A percentile compares a stretch with the other conserved stretches of the same genome.
These are phyloP conservation scores for Bufotes viridis DNA, from an alignment of 2,797 vertebrate species.

Conservation along the genomic window DNA sequence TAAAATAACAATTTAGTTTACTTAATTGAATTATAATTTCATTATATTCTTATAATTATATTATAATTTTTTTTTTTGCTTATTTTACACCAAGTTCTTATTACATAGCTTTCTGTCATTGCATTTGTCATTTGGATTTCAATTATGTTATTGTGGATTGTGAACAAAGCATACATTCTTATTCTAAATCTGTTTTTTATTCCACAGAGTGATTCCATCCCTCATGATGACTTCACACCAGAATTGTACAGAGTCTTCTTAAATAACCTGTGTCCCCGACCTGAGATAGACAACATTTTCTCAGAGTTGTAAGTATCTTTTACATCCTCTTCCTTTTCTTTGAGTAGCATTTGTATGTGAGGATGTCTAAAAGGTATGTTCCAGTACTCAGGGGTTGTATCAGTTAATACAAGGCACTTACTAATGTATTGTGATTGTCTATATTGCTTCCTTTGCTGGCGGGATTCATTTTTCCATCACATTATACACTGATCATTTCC, in stretches of 20 bases:
- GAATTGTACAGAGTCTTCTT: conserved; percentile 92
- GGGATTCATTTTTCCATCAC: too few relatives aligned
- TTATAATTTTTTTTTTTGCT: too few relatives aligned
- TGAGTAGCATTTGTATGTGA: neutral
- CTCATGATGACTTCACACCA: conserved; percentile 91
- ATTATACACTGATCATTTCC: too few relatives aligned
- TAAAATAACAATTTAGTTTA: too few relatives aligned
- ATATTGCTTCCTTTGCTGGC: too few relatives aligned
- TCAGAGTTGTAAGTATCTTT: conserved; percentile 87
- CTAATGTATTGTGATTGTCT: too few relatives aligned
- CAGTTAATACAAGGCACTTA: too few relatives aligned
- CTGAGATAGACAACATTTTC: conserved; percentile 98
- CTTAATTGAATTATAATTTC: too few relatives aligned
- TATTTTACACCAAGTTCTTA: neutral
- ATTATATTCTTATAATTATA: too few relatives aligned
- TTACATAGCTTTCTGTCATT: neutral
- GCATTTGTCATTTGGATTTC: neutral
- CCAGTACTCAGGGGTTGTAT: too few relatives aligned
- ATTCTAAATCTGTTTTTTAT: conserved; percentile 44
- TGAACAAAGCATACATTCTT: neutral
- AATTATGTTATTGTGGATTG: neutral
- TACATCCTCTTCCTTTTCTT: neutral
- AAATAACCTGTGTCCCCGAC: conserved; percentile 90
- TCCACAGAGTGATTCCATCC: conserved; percentile 90
- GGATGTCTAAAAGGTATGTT: neutral